Evolutionary conservation across 2,797 vertebrate species (phyloP), one percentile per base, ranked within the genome.

Genomic region (Ptychobarbus kaznakovi): DNA sequence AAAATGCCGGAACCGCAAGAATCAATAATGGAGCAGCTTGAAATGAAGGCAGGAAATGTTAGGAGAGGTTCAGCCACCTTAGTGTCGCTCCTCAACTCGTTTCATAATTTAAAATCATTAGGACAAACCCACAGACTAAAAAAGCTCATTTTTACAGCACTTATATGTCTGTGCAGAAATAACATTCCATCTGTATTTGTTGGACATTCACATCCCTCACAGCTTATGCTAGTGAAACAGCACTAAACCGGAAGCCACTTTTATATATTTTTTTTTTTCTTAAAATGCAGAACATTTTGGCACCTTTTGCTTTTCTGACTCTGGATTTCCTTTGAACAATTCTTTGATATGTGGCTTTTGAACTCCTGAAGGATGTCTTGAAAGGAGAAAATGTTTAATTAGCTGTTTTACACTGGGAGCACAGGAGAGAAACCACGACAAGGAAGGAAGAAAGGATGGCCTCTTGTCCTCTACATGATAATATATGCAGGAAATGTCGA

Each of bases 281-380:
- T 10, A 4, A 86, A 90, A 88, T 90, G 85, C 86, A 88, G 89
- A 89, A 91, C 78, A 74, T 89, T 92, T 90, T 87, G 87, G 92
- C 90, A 92, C 91, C 91, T 93, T 89, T 80, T 90, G 90, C 90
- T 89, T 93, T 89, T 93, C 92, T 89, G 87, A 91, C 86, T 88
- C 81, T 44, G 82, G 69, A 87, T 89, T 89, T 89, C 90, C 91
- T 95, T 94, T 95, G 93, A 95, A 93, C 88, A 74, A 1, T 88
- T 18, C 89, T 93, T 94, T 94, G 91, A 94, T 93, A 92, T 87
- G 77, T 79, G 87, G 90, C 92, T 93, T 95, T 94, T 93, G 92
- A 95, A 93, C 94, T 93, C 87, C 90, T 93, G 92, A 93, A 95
- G 93, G 93, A 91, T 83, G 89, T 91, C 90, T 92, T 93, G 90